Base-by-base conservation (phyloP, 2,797 vertebrate species). In the Prionace glauca region DNA sequence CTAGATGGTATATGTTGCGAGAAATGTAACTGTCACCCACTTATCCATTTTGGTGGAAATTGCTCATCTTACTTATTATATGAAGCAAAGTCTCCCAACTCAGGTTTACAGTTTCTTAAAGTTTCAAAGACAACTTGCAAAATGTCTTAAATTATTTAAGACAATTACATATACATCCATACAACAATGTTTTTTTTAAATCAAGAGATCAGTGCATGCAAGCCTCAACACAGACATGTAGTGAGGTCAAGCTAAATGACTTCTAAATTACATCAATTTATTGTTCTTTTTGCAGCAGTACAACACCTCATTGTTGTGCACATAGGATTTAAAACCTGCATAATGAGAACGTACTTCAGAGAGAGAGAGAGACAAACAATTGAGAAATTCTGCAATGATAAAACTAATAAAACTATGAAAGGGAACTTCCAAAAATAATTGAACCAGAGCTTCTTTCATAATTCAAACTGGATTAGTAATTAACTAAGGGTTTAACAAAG, bases 341-440 rank as follows among this genome's bases (percentile, higher is more conserved):
- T 50, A 29, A 74, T 94, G 71, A 50, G 60, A 95, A 94, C 93
- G 50, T 29, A 77, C 45, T n/a, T 32, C 26, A 95, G 16, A 95
- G 26, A 74, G 16, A 74, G 16, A 95, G 14, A 74, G 74, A 95
- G 72, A 22, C 45, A 95, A 95, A 77, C 93, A 95, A 77, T n/a
- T 95, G 67, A 72, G 71, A 95, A 95, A 74, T 56, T 41, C 72
- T 95, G 45, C 72, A 95, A 72, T 94, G 41, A 72, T 94, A 93
- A 93, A 22, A 45, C 60, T 26, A 74, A 91, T 95, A 77, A 56
- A 95, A 94, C 67, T 94, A 36, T 41, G 56, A 72, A 94, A 94
- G 12, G 24, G 26, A 45, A 74, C 90, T 92, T 92, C 36, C 90
- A 32, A 60, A 95, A 95, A 77, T 45, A 77, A 29, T 22, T 95